Evolutionary conservation across 1,140 invertebrate species (phyloP).

Genomic region (Nephotettix cincticeps): DNA sequence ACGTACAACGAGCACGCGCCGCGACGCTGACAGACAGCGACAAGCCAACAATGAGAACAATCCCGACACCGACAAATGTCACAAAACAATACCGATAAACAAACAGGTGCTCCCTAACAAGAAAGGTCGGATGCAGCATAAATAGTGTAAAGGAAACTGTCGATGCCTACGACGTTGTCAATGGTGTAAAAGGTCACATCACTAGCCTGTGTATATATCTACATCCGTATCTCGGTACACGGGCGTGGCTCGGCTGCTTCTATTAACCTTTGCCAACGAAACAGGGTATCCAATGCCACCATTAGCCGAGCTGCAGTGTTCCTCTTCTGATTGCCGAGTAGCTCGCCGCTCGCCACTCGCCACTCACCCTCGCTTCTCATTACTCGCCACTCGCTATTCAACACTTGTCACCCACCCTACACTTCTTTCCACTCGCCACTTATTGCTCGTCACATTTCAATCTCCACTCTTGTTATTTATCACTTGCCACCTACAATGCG

Average conservation of each 20-base stretch:
- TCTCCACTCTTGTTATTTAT: too few species aligned
- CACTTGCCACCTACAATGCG: too few species aligned
- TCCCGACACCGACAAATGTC: background rate
- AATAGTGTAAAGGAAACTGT: conserved; percentile 16
- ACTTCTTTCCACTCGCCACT: too few species aligned
- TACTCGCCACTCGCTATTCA: too few species aligned
- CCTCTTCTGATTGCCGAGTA: too few species aligned
- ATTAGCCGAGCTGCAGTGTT: background rate
- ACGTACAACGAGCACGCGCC: too few species aligned
- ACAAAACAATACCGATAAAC: conserved; percentile 6
- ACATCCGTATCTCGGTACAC: conserved; percentile 19
- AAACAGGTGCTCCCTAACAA: conserved; percentile 18
- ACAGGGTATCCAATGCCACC: conserved; percentile 22
- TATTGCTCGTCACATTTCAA: too few species aligned
- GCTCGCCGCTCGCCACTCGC: too few species aligned
- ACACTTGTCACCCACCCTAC: too few species aligned
- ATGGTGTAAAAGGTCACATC: conserved; percentile 15
- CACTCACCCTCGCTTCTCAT: too few species aligned
- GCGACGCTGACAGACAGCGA: background rate
- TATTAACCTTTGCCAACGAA: conserved; percentile 21
- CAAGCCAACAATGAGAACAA: background rate
- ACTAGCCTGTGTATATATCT: conserved; percentile 10
- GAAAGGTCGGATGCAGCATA: conserved; percentile 17
- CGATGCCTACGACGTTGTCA: conserved; percentile 18
- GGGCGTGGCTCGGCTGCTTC: background rate